Evolutionary conservation across 2,113 vertebrate species (phyloP), one percentile per base, ranked within the genome.

Genomic region (Gambusia affinis): DNA sequence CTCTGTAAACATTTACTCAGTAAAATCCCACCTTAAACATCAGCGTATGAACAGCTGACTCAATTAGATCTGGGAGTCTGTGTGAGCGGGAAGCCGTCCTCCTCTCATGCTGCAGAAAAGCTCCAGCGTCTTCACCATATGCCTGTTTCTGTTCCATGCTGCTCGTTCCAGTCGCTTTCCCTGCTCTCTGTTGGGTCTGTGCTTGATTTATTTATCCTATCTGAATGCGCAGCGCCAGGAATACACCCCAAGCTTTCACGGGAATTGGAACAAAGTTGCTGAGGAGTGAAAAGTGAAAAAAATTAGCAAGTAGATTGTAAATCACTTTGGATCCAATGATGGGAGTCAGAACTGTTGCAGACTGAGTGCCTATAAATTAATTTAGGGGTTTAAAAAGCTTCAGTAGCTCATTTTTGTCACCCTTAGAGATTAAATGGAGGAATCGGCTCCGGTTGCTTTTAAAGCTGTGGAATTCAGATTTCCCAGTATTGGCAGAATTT

Each of bases 191-290:
- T 79, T 85, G 88, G 77, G 78, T 75, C 78, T 82, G 71, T 33
- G 54, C 77, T 75, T 87, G 87, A 87, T 90, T 90, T 91, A 91
- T 91, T 90, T 86, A 86, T 87, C 80, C 82, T 87, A 88, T 88
- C 86, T 87, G 81, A 78, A 67, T 74, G 69, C 87, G 82, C 61
- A 29, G 87, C 71, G 73, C 81, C 86, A 89, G 80, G 81, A 89
- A 87, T 82, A 87, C 82, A 79, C 80, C 83, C 83, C 22, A 72
- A 70, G 73, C 82, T 78, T 75, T 75, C 51, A 39, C 29, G 57
- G 72, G 81, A 83, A 72, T 57, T 69, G 75, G 85, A 88, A 75
- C 17, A 14, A 37, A 81, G 81, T 76, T 29, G 39, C 78, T 75
- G 78, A 35, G 77, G 81, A 74, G 73, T 67, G 75, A 72, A 79